Conservation (phyloP, 2,113 vertebrate genomes). For the Crotalus helleri region DNA sequence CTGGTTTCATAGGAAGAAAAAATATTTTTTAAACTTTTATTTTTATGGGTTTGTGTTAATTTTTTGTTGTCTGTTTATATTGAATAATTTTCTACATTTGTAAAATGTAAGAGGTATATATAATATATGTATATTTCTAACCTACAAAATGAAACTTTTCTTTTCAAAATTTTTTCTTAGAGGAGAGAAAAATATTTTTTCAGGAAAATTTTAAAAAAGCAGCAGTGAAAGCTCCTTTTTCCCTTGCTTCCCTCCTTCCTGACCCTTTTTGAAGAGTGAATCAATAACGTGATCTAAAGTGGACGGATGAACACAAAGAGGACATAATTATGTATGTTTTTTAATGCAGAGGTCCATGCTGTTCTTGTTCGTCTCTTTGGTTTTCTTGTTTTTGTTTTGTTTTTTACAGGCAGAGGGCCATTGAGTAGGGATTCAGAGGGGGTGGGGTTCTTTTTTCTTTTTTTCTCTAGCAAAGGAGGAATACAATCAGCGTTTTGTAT, state of each 20-base stretch:
- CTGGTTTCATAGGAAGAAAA: conserved; percentile 76
- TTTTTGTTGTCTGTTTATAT: conserved; percentile 77
- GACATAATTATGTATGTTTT: conserved; percentile 58
- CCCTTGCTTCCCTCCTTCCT: conserved; percentile 53
- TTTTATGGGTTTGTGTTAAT: conserved; percentile 76
- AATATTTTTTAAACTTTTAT: conserved; percentile 69
- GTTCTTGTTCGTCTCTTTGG: conserved; percentile 46
- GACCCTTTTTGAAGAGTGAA: conserved; percentile 49
- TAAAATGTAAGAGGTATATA: conserved; percentile 84
- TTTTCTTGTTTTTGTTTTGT: conserved; percentile 42
- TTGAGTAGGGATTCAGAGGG: conserved; percentile 50
- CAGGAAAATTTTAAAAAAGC: conserved; percentile 77
- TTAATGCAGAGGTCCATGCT: conserved; percentile 30
- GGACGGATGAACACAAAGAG: conserved; percentile 46
- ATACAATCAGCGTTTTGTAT: conserved; percentile 80
- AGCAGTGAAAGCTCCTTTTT: conserved; percentile 64
- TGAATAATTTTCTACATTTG: conserved; percentile 85
- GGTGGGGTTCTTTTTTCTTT: conserved; percentile 39
- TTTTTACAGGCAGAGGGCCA: conserved; percentile 52
- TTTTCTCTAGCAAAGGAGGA: conserved; percentile 74
- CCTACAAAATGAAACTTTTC: conserved; percentile 77
- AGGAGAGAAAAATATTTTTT: conserved; percentile 80
- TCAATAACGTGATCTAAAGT: conserved; percentile 45
- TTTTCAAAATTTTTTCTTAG: conserved; percentile 80
- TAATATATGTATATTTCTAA: conserved; percentile 88